Evolutionary conservation across 2,797 vertebrate species (phyloP).

Genomic region (Platalea minor): DNA sequence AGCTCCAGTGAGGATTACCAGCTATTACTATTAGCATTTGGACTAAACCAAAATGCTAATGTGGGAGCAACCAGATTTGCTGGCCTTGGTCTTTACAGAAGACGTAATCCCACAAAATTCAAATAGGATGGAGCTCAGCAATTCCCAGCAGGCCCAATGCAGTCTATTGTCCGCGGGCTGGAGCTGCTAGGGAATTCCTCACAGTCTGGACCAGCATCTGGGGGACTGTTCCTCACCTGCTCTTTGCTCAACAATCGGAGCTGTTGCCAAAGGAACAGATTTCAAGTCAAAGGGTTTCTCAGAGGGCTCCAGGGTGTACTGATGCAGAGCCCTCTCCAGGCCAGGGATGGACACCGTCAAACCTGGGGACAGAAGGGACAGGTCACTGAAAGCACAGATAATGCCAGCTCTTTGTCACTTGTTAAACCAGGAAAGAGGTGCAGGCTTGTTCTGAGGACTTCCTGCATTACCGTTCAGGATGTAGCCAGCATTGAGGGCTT

Average conservation of each 20-base stretch:
- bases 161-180: background rate
- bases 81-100: background rate
- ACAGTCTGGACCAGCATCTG: background rate
- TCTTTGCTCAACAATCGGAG: conserved; percentile 75
- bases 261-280: conserved; percentile 80
- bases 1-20: background rate
- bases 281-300: conserved; percentile 83
- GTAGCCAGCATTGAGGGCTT: conserved; percentile 79
- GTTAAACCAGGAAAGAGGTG: background rate
- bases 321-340: conserved; percentile 79
- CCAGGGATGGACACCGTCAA: conserved; percentile 80
- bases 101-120: background rate
- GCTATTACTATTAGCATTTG: background rate
- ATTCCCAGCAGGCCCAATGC: background rate
- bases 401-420: background rate
- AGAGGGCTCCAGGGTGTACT: conserved; percentile 80
- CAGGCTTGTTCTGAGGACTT: background rate
- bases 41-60: background rate
- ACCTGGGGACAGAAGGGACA: conserved; percentile 56
- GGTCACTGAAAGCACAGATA: background rate
- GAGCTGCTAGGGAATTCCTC: background rate
- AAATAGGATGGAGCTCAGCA: background rate
- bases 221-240: conserved; percentile 61
- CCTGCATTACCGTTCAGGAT: conserved; percentile 78
- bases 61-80: background rate